phyloP scores from a whole-genome alignment of 2,888 invertebrate genomes.

The Rhagium mordax region DNA sequence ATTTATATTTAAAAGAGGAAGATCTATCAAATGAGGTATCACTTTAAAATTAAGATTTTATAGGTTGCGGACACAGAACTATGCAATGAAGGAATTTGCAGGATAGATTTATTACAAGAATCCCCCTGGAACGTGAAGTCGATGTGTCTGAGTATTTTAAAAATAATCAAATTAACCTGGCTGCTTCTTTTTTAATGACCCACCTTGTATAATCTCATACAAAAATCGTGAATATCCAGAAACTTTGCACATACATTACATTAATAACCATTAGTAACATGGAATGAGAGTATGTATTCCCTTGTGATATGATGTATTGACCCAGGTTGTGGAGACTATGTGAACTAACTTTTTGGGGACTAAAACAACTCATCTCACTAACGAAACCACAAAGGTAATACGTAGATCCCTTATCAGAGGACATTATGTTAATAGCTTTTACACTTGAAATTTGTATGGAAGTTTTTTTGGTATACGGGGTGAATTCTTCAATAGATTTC shows the following conservation, averaged over 20 bases:
- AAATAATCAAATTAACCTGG: too few species aligned
- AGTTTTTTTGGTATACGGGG: neutral
- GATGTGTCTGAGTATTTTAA: too few species aligned
- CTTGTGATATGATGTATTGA: neutral
- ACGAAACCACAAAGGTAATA: neutral
- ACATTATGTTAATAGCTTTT: neutral
- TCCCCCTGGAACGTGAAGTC: too few species aligned
- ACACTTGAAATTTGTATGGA: neutral
- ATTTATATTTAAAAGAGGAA: too few species aligned
- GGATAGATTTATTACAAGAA: too few species aligned
- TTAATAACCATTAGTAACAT: neutral
- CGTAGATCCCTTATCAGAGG: neutral
- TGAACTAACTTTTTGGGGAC: neutral
- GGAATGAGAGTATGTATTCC: neutral
- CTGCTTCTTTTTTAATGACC: too few species aligned
- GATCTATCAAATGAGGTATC: too few species aligned
- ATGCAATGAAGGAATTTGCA: too few species aligned
- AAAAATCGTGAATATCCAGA: neutral
- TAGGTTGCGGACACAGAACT: too few species aligned
- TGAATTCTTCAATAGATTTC: neutral
- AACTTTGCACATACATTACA: neutral
- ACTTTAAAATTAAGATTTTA: too few species aligned
- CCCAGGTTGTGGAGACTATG: neutral
- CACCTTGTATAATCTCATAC: neutral
- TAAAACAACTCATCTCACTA: neutral